Evolutionary conservation across 2,113 vertebrate species (phyloP).

Genomic region (Phrynosoma blainvillii): DNA sequence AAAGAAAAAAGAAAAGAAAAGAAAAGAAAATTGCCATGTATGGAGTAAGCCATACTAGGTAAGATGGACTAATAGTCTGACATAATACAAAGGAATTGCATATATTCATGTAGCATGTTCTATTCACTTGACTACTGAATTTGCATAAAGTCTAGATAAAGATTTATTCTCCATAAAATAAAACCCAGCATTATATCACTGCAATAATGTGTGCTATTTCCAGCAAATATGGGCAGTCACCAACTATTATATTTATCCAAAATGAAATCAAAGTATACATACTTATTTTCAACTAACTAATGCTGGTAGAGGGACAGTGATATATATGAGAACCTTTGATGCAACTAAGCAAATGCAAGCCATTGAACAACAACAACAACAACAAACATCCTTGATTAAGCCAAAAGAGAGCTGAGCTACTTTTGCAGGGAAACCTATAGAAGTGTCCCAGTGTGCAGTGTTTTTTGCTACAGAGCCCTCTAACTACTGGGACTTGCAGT

Average conservation of each 20-base stretch:
- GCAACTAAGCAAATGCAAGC: background rate
- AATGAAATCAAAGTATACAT: background rate
- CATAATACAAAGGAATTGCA: background rate
- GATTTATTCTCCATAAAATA: slow-evolving; percentile 1
- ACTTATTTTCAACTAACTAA: background rate
- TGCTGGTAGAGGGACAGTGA: background rate
- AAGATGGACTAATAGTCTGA: background rate
- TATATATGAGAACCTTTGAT: background rate
- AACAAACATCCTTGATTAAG: background rate
- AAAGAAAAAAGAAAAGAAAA: no score
- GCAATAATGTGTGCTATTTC: background rate
- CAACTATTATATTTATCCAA: background rate
- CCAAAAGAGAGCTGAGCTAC: background rate
- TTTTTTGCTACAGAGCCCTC: background rate
- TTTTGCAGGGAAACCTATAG: background rate
- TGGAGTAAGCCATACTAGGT: background rate
- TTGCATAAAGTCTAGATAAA: background rate
- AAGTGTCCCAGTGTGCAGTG: background rate
- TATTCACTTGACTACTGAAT: background rate
- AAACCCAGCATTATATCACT: background rate
- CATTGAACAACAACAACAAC: background rate
- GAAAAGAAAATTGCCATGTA: background rate
- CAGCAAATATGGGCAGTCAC: background rate
- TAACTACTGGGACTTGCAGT: background rate
- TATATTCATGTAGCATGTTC: background rate